Base-by-base conservation (phyloP, 2,113 vertebrate species). In the Illadopsis cleaveri region DNA sequence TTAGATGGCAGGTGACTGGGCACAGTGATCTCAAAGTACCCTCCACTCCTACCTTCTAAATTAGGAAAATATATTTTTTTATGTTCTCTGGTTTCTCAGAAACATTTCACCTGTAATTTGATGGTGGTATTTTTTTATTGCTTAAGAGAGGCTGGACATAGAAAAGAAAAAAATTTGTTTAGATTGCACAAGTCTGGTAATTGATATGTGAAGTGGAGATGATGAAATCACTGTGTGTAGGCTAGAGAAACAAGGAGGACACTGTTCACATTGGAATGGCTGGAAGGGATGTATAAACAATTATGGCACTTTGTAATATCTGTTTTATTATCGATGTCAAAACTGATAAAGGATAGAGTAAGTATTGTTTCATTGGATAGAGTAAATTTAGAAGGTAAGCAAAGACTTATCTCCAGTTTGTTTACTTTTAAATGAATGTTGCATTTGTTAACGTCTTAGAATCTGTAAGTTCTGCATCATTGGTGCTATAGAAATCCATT, bases 241-340 rank as follows among this genome's bases (percentile, higher is more conserved):
- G 45, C 66, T 51, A 69, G 40, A 56, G 89, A 68, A 94, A 94
- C 80, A 94, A 92, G 69, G 86, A 89, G 70, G 69, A 95, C 60
- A 65, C 69, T 96, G 85, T 97, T 95, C 70, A 45, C 56, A 57
- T 31, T 73, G 64, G 86, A 92, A 54, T 0, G 14, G 9, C 80
- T 92, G 38, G 54, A 89, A 85, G 71, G 48, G 51, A 90, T 88
- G 33, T 94, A 69, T 95, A 94, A 95, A 93, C 91, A 89, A n/a
- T 87, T 75, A 86, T 61, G 86, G 75, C 71, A 88, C 64, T 89
- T 93, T 82, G 35, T 93, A 58, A 61, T 85, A 85, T 64, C 78
- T 94, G 45, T 60, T 94, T 78, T 91, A 93, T 85, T 94, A 94
- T 51, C 3, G 33, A 81, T 94, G 87, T 94, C 79, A 96, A 56